Percentiles rank a stretch among this genome's conserved stretches.
Evolutionary conservation across 2,113 vertebrate genomes (phyloP).

Genomic region (Gorsachius goisagi): DNA sequence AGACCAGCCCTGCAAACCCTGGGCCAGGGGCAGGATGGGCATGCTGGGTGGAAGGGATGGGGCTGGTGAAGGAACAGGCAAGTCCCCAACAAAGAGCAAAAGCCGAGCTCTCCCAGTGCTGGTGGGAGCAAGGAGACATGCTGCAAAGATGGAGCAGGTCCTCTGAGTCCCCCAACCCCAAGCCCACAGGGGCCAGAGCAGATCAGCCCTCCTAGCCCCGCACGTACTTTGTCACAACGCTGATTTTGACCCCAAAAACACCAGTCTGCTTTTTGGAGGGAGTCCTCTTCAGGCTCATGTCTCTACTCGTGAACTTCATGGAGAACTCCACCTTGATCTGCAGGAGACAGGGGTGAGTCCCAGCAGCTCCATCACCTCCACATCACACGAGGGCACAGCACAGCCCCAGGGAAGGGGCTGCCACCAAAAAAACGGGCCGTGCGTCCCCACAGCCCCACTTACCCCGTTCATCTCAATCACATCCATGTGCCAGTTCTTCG

Average conservation of each 20-base stretch:
- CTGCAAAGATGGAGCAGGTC: not conserved
- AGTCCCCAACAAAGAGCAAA: not conserved
- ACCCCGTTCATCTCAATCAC: constrained; percentile 99
- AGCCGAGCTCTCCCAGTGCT: rapidly evolving
- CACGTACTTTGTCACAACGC: constrained; percentile 93
- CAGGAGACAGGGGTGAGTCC: not conserved
- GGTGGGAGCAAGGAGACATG: not conserved
- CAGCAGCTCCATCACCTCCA: not conserved
- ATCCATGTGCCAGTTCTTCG: constrained; percentile 97
- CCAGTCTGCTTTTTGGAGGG: constrained; percentile 97
- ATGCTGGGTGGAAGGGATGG: not conserved
- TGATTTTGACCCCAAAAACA: constrained; percentile 98
- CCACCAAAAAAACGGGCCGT: not conserved
- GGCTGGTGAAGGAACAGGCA: rapidly evolving
- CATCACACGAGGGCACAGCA: rapidly evolving
- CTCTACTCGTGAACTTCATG: constrained; percentile 98
- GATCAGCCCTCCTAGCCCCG: not conserved
- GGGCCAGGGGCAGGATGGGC: not conserved
- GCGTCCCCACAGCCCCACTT: not conserved
- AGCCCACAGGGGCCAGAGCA: not conserved
- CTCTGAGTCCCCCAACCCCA: not conserved
- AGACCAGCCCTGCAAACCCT: not conserved
- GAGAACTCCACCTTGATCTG: constrained; percentile 99
- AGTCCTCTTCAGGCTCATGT: constrained; percentile 96
- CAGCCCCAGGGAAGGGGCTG: not conserved